Percentiles rank a stretch among this genome's conserved stretches.
phyloP scores from a whole-genome alignment of 2,888 invertebrate species.

The Hedychridium roseum region DNA sequence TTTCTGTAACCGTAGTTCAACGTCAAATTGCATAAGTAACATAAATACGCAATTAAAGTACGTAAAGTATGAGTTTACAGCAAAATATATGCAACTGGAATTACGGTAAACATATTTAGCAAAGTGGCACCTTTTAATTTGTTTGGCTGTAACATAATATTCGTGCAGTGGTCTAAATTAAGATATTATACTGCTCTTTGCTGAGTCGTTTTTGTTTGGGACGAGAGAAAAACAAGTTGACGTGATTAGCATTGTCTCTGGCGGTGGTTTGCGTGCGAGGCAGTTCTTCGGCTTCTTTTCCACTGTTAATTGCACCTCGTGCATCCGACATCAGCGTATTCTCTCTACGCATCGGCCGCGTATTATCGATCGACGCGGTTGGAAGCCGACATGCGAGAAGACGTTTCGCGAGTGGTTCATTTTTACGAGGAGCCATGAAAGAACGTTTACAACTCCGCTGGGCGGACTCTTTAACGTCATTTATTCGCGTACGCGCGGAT shows the following conservation, averaged over 20 bases:
- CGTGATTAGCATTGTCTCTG: not conserved
- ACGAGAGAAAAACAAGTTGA: not conserved
- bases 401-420: slow-evolving; percentile 20
- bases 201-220: too few species aligned
- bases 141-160: too few species aligned
- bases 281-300: not conserved
- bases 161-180: too few species aligned
- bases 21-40: too few species aligned
- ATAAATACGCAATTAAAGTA: too few species aligned
- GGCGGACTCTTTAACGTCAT: slow-evolving; percentile 34
- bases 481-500: slow-evolving; percentile 24
- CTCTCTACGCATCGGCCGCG: not conserved
- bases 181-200: too few species aligned
- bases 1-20: too few species aligned
- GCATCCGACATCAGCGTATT: not conserved
- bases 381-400: not conserved
- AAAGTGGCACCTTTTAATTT: too few species aligned
- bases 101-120: too few species aligned
- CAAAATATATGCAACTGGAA: too few species aligned
- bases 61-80: too few species aligned
- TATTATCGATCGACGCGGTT: not conserved
- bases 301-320: not conserved
- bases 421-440: slow-evolving; percentile 22
- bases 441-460: slow-evolving; percentile 35
- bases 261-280: not conserved